Evolutionary conservation across 2,113 vertebrate genomes (phyloP).

Genomic region (Tinamus guttatus): DNA sequence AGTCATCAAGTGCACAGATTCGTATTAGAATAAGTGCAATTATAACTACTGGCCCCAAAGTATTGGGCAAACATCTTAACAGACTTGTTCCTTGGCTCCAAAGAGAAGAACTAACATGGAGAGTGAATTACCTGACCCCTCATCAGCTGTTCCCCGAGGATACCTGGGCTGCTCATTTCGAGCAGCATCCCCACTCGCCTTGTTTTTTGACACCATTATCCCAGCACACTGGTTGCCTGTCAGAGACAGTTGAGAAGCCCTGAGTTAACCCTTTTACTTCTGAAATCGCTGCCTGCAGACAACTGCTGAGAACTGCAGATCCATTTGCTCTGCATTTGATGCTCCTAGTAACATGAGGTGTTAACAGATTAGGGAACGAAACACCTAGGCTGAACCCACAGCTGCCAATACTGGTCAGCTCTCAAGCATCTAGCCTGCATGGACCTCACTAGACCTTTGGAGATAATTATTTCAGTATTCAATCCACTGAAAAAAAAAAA

Average conservation of each 20-base stretch:
- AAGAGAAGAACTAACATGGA: slow-evolving; percentile 32
- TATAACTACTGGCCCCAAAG: slow-evolving; percentile 13
- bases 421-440: neutral
- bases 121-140: slow-evolving; percentile 34
- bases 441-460: neutral
- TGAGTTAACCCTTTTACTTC: neutral
- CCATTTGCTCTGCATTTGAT: neutral
- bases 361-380: neutral
- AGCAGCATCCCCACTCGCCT: neutral
- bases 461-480: neutral
- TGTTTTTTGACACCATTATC: slow-evolving; percentile 42
- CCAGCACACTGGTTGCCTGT: neutral
- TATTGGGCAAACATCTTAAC: slow-evolving; percentile 53
- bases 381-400: neutral
- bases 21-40: slow-evolving; percentile 29
- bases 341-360: neutral
- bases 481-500: neutral
- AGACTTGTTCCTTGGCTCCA: slow-evolving; percentile 32
- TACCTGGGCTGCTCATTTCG: neutral
- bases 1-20: slow-evolving; percentile 2
- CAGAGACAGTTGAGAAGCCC: neutral
- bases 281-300: neutral
- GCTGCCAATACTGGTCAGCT: neutral
- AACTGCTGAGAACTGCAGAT: neutral
- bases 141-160: slow-evolving; percentile 24